Conservation (phyloP, 2,797 vertebrate species). For the Myotis planiceps region DNA sequence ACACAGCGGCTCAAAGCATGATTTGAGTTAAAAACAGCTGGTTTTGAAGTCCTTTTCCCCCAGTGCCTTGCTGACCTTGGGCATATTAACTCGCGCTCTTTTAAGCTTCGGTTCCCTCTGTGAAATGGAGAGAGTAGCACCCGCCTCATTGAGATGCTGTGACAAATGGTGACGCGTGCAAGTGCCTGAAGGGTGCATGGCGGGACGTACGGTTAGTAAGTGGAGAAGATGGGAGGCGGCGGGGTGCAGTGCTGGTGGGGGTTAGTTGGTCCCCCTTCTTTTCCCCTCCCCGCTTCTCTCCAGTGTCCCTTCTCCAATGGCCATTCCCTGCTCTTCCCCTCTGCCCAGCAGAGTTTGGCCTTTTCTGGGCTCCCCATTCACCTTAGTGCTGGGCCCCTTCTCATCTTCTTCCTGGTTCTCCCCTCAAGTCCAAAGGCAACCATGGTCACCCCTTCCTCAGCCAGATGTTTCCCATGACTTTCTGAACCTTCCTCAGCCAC, state of each 20-base stretch:
- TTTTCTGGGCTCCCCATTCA: neutral
- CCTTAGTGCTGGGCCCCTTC: neutral
- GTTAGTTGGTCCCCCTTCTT: no score
- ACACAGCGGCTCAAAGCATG: neutral
- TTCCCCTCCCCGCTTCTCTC: neutral
- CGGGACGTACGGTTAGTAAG: rapidly evolving
- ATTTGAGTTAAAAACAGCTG: neutral
- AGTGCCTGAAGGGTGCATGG: rapidly evolving
- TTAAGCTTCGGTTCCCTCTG: neutral
- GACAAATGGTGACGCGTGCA: rapidly evolving
- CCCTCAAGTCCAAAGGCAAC: neutral
- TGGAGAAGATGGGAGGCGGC: rapidly evolving
- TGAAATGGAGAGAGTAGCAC: neutral
- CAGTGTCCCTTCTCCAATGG: rapidly evolving
- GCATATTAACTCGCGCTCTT: neutral
- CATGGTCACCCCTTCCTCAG: neutral
- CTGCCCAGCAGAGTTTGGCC: rapidly evolving
- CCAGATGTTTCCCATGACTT: neutral
- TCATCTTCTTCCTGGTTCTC: neutral
- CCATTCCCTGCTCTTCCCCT: neutral
- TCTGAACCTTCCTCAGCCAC: neutral
- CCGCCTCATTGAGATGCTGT: rapidly evolving
- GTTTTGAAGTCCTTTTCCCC: neutral
- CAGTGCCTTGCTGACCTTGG: neutral
- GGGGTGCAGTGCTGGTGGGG: rapidly evolving